A percentile compares a stretch with the other conserved stretches of the same genome.
phyloP scores from a whole-genome alignment of 2,113 vertebrate genomes.

The Caranx ignobilis region DNA sequence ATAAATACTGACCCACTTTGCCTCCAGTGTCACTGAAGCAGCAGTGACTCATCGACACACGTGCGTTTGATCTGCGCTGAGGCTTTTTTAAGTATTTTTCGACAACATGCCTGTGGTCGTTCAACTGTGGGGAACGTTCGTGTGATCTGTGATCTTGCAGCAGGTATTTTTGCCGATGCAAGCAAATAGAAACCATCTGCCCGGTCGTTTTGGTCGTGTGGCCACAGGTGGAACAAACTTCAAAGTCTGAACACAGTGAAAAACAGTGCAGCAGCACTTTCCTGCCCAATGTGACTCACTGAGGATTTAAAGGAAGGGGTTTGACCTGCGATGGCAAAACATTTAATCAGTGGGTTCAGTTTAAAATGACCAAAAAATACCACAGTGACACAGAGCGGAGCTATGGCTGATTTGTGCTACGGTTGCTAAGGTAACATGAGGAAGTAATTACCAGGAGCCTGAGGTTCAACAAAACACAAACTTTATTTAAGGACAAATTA shows the following conservation, averaged over 20 bases:
- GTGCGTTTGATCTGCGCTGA: not conserved
- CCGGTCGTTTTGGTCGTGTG: not conserved
- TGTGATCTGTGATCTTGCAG: constrained; percentile 21
- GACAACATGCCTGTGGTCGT: not conserved
- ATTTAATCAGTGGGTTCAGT: constrained; percentile 39
- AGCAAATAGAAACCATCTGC: constrained; percentile 19
- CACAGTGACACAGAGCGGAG: not conserved
- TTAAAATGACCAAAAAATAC: constrained; percentile 17
- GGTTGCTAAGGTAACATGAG: not conserved
- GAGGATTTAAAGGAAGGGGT: constrained; percentile 29
- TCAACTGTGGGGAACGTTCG: not conserved
- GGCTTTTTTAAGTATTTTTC: not conserved
- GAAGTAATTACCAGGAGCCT: constrained; percentile 1
- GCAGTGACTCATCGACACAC: not conserved
- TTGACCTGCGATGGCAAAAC: constrained; percentile 1
- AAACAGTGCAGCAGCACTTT: not conserved
- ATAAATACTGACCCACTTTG: not conserved
- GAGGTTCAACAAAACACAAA: constrained; percentile 10
- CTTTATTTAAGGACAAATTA: constrained; percentile 14
- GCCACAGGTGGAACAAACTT: constrained; percentile 30
- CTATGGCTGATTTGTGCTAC: not conserved
- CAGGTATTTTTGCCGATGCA: constrained; percentile 4
- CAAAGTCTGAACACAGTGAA: not conserved
- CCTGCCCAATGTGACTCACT: constrained; percentile 1
- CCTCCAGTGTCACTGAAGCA: not conserved